These are phyloP conservation scores for Zaprionus nigranus DNA, from an alignment of 1,140 invertebrate species.

Conservation along the genomic window DNA sequence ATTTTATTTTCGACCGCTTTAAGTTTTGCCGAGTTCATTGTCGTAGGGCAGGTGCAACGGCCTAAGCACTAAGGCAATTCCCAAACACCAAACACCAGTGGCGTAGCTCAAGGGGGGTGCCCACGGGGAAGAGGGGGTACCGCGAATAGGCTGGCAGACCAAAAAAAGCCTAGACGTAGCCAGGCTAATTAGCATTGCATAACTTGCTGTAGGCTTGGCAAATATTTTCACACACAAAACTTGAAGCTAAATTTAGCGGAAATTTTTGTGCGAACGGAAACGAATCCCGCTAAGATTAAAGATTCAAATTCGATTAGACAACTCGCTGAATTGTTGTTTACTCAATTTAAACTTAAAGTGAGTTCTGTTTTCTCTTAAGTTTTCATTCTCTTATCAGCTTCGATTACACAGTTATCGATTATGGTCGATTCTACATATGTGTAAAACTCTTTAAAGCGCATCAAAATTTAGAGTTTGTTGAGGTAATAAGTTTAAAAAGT, in stretches of 20 bases:
- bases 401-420: background rate
- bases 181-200: conserved; percentile 6
- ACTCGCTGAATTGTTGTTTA: background rate
- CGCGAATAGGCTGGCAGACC: background rate
- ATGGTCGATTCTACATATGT: no score
- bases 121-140: background rate
- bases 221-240: conserved; percentile 2
- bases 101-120: background rate
- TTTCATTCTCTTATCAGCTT: background rate
- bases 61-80: conserved; percentile 34
- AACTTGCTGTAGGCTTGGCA: conserved; percentile 1
- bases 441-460: no score
- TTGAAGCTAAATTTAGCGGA: conserved; percentile 8
- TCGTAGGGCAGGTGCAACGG: conserved; percentile 56
- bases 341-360: background rate
- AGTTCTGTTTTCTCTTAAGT: background rate
- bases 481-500: no score
- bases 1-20: conserved; percentile 29
- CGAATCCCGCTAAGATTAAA: background rate
- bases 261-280: background rate
- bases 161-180: background rate
- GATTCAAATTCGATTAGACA: conserved; percentile 1
- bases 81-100: background rate
- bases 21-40: conserved; percentile 49
- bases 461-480: no score